Evolutionary conservation across 2,797 vertebrate genomes (phyloP), one percentile per base, ranked within the genome.

Genomic region (Nannoperca obscura): DNA sequence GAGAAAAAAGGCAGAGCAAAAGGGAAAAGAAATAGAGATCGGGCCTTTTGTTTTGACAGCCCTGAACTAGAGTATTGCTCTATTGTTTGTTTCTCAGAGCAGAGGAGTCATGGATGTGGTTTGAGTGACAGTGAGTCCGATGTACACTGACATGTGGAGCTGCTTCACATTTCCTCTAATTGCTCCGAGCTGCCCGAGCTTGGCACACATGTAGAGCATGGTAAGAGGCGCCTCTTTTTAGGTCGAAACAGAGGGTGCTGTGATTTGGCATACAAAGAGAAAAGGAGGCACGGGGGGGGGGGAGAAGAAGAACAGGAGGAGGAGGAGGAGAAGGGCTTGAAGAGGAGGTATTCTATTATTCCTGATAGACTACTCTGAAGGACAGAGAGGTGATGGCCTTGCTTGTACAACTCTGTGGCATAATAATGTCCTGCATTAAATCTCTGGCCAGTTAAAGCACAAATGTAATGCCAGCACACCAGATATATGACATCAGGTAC

Each of bases 101-200:
- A 85, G 74, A 88, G 76, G 80, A 90, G 86, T 90, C 83, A 84
- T 83, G 86, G 82, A 90, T 87, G 89, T 72, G 81, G 78, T 86
- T 88, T 94, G 94, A 95, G 81, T 94, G 93, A 93, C 91, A 93
- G 89, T 76, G 86, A 89, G 78, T 84, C 80, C 79, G 79, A 93
- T 90, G 84, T 54, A 88, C 71, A 72, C 84, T 89, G 92, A 91
- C 90, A 82, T 65, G 78, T 32, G 62, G 89, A 87, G 89, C 90
- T 89, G 91, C 92, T 93, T 92, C 91, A 90, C 91, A 90, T 92
- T 93, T 92, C 89, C 90, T 82, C 92, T 94, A 93, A 94, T 94
- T 94, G 93, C 91, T 88, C 83, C 24, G 62, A 74, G 79, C 89
- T 89, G 88, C 88, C 90, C 78, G 69, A 80, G 83, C 86, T 84